Evolutionary conservation across 2,888 invertebrate genomes (phyloP), one percentile per base, ranked within the genome.

Genomic region (Nephrotoma flavescens): DNA sequence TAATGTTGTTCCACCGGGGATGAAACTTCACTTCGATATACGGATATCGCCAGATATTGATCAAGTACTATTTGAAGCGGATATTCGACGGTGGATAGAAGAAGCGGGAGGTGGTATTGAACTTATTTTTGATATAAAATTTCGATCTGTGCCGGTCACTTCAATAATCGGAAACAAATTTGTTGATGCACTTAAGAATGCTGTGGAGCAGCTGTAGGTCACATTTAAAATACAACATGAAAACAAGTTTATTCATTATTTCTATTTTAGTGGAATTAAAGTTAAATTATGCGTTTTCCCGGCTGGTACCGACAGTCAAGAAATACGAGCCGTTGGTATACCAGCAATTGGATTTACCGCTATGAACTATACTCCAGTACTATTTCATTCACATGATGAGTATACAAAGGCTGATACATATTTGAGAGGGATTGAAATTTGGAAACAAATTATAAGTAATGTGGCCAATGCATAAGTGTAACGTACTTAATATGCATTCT

Each of bases 381-480:
- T 96, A 0, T 93, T 99, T 1, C 99, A 99, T 90, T 97, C 98
- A 90, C 96, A 98, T 90, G 94, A 99, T 90, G 99, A 99, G 90
- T 96, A 93, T 89, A 92, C 99, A 11, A 94, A 94, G 87, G 95
- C 95, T 86, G 93, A 94, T 11, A 93, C 94, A 4, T 98, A 97
- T 92, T 91, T 98, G 4, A 92, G 93, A 41, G 99, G 98, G 12
- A 96, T 99, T 87, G 93, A 94, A 57, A 95, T 97, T 88, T 98
- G 96, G 91, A 87, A 87, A 83, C 85, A 44, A 52, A 86, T 86
- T 42, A 52, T 86, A 42, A 42, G 2, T 6, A 84, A 84, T 7
- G 84, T 84, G 12, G 84, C 42, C 42, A 84, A 84, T 84, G 9
- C 31, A 9, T 71, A 31, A 71, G 3, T 31, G 31, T 31, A 2